Evolutionary conservation across 2,888 invertebrate genomes (phyloP).

Genomic region (Acleris literana): DNA sequence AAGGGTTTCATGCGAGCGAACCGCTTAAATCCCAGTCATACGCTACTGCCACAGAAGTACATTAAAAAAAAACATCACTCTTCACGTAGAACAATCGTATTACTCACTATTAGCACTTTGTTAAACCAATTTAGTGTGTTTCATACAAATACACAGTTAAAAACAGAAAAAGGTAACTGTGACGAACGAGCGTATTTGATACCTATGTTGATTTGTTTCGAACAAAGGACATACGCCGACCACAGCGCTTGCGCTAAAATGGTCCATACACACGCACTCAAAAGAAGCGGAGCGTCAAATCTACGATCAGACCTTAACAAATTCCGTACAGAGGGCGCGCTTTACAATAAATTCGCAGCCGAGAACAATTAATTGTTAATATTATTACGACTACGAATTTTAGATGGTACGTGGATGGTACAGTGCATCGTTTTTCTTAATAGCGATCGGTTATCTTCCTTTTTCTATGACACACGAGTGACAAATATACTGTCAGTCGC

Average conservation of each 20-base stretch:
- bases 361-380: too few species aligned
- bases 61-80: slow-evolving; percentile 56
- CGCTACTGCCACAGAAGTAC: slow-evolving; percentile 69
- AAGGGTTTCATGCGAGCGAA: slow-evolving; percentile 86
- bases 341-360: neutral
- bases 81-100: slow-evolving; percentile 55
- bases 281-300: slow-evolving; percentile 56
- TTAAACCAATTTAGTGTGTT: slow-evolving; percentile 58
- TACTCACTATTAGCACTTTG: slow-evolving; percentile 51
- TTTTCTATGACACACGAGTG: too few species aligned
- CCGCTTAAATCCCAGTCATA: slow-evolving; percentile 75
- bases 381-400: too few species aligned
- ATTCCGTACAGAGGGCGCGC: slow-evolving; percentile 69
- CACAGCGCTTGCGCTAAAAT: slow-evolving; percentile 81
- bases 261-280: slow-evolving; percentile 52
- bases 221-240: slow-evolving; percentile 83
- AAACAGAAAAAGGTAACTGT: slow-evolving; percentile 59
- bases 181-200: slow-evolving; percentile 66
- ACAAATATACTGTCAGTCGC: too few species aligned
- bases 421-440: too few species aligned
- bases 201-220: slow-evolving; percentile 81
- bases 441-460: too few species aligned
- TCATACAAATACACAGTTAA: slow-evolving; percentile 60
- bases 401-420: too few species aligned
- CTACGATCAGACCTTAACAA: slow-evolving; percentile 45